Conservation (phyloP, 2,113 vertebrate genomes). For the Rhinolophus ferrumequinum region DNA sequence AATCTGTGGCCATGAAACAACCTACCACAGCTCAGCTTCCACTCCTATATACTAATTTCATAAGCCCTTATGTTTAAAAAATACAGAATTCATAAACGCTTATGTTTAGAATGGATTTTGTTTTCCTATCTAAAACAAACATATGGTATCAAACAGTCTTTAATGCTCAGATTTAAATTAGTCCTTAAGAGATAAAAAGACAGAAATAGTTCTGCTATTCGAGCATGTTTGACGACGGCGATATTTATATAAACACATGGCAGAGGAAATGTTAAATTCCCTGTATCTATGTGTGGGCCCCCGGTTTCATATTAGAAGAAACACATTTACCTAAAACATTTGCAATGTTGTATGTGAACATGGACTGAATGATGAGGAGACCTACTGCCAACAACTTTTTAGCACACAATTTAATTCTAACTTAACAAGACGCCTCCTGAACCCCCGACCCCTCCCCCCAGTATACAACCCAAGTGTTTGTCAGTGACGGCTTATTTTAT, state of each 20-base stretch:
- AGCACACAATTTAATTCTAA: conserved; percentile 18
- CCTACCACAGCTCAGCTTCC: neutral
- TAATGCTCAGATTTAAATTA: conserved; percentile 84
- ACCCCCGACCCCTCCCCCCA: too few species aligned
- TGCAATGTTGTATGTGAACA: neutral
- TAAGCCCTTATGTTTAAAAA: conserved; percentile 71
- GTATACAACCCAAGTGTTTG: neutral
- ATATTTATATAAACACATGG: conserved; percentile 79
- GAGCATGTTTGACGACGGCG: conserved; percentile 77
- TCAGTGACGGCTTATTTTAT: neutral
- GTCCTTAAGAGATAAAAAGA: conserved; percentile 76
- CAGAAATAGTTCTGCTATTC: conserved; percentile 78
- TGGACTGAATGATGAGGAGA: neutral
- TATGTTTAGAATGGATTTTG: conserved; percentile 83
- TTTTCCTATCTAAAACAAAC: conserved; percentile 85
- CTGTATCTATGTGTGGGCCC: conserved; percentile 42
- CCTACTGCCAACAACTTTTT: neutral
- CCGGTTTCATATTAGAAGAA: conserved; percentile 46
- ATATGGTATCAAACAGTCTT: conserved; percentile 86
- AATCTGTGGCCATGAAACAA: neutral
- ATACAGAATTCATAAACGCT: conserved; percentile 79
- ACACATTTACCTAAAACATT: conserved; percentile 48
- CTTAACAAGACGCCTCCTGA: neutral
- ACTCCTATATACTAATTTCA: conserved; percentile 48
- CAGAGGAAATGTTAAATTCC: conserved; percentile 71